Evolutionary conservation across 2,888 invertebrate genomes (phyloP), one percentile per base, ranked within the genome.

Genomic region (Listrodromus nycthemerus): DNA sequence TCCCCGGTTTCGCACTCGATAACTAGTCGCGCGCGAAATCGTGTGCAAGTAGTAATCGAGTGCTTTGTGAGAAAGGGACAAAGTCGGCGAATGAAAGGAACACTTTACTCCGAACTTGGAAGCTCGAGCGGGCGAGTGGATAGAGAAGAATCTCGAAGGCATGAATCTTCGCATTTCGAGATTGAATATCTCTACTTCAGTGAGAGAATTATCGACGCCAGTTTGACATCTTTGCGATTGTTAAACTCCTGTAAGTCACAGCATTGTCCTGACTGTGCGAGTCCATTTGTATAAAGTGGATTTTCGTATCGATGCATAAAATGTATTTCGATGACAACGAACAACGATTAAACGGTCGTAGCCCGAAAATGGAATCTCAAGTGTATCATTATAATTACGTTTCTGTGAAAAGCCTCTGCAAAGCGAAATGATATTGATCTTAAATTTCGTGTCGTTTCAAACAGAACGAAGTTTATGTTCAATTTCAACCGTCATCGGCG

Each of bases 21-120:
- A n/a, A n/a, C n/a, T n/a, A n/a, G 95, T 94, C 87, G 95, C 95
- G 1, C 94, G 96, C 2, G 96, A 96, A 1, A 2, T 21, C 41
- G 66, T 76, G 7, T 3, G 33, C 50, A 76, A 66, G 8, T n/a
- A n/a, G n/a, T n/a, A n/a, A n/a, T n/a, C n/a, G 95, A 95, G 78
- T 94, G 94, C 2, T 97, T 97, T 89, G 95, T 97, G 0, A 94
- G 96, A 87, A 95, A 95, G 91, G 97, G 97, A 52, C 94, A 95
- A 95, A 89, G 94, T 93, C 2, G 95, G 97, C 1, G 96, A 96
- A 7, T 97, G 97, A 97, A 95, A 95, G 71, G 95, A 96, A 70
- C 95, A 96, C 89, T 97, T 97, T 89, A 96, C 96, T 66, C 94
- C 95, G 6, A 95, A 96, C 87, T 95, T 97, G 91, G 94, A 95